Conservation (phyloP, 2,113 vertebrate species). For the Phalacrocorax pelagicus region DNA sequence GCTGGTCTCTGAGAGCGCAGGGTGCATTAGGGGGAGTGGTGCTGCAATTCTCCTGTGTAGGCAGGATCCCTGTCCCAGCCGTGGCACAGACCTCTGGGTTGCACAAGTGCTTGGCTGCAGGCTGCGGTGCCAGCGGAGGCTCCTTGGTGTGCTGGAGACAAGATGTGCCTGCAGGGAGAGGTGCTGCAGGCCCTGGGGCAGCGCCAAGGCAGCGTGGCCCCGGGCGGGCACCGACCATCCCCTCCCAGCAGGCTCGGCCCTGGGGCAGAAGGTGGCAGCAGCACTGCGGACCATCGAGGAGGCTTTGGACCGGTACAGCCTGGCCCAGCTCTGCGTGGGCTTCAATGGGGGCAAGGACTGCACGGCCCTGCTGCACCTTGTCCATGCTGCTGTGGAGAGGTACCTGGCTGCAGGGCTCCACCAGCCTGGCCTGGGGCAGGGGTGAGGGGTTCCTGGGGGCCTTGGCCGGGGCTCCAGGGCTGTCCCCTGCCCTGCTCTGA, state of each 20-base stretch:
- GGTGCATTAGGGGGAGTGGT: background rate
- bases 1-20: background rate
- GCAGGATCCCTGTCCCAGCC: background rate
- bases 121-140: background rate
- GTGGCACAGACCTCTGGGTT: fast-evolving
- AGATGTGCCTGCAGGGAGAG: fast-evolving
- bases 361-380: slow-evolving; percentile 91
- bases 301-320: slow-evolving; percentile 81
- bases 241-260: slow-evolving; percentile 73
- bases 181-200: background rate
- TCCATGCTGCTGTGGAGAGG: slow-evolving; percentile 87
- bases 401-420: background rate
- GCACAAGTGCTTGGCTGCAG: background rate
- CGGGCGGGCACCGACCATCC: background rate
- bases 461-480: background rate
- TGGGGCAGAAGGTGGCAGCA: slow-evolving; percentile 85
- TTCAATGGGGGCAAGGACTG: slow-evolving; percentile 99
- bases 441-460: background rate
- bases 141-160: fast-evolving
- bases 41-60: fast-evolving
- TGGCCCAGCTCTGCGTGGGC: slow-evolving; percentile 86
- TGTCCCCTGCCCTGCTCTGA: background rate
- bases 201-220: fast-evolving
- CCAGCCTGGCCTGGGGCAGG: background rate
- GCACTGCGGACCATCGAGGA: slow-evolving; percentile 85